Evolutionary conservation across 2,113 vertebrate genomes (phyloP).

Genomic region (Zosterops japonicus): DNA sequence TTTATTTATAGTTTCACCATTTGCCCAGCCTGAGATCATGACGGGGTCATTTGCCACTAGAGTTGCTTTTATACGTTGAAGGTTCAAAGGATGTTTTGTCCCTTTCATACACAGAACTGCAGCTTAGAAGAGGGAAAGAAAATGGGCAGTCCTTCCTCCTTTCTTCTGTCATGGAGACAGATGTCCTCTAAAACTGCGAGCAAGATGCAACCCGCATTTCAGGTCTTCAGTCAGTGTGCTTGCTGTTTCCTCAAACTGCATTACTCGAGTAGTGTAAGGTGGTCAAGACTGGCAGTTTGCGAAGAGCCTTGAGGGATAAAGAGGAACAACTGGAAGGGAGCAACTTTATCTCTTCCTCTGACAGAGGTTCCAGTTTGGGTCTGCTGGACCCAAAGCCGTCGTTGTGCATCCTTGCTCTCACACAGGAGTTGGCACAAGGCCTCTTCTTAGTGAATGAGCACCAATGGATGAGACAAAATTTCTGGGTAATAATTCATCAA

Average conservation of each 20-base stretch:
- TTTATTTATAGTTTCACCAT: neutral
- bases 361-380: neutral
- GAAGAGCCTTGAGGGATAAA: neutral
- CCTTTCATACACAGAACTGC: neutral
- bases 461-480: neutral
- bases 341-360: neutral
- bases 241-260: neutral
- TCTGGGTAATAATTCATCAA: neutral
- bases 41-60: conserved; percentile 25
- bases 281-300: no score
- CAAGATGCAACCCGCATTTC: neutral
- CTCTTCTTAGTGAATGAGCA: neutral
- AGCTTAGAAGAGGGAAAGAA: conserved; percentile 1
- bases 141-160: conserved; percentile 11
- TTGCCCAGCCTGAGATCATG: neutral
- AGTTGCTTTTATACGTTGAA: conserved; percentile 38
- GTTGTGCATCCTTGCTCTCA: neutral
- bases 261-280: accelerated
- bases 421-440: neutral
- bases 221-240: neutral
- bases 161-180: conserved; percentile 29
- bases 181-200: neutral
- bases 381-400: neutral
- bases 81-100: conserved; percentile 40
- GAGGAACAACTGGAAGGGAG: neutral